Percentiles rank a stretch among this genome's conserved stretches.
Evolutionary conservation across 1,140 invertebrate genomes (phyloP).

Genomic region (Mya arenaria): DNA sequence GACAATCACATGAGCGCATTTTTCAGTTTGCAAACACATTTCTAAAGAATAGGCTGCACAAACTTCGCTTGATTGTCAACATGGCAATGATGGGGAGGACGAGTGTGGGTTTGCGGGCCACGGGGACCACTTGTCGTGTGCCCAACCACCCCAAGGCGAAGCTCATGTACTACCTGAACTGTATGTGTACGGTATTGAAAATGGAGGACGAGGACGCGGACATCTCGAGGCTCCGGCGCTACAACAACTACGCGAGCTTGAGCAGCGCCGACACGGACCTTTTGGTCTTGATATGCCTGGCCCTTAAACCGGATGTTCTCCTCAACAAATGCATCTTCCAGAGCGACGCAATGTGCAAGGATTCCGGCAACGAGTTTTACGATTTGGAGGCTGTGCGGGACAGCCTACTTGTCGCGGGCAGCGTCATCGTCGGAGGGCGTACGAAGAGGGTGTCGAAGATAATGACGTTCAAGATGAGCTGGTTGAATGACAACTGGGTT

Average conservation of each 20-base stretch:
- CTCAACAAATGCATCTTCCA: slow-evolving; percentile 61
- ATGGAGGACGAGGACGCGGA: slow-evolving; percentile 34
- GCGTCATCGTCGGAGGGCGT: slow-evolving; percentile 58
- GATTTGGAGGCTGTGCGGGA: slow-evolving; percentile 51
- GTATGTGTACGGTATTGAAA: slow-evolving; percentile 45
- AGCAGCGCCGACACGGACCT: slow-evolving; percentile 29
- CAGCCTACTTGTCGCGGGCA: slow-evolving; percentile 39
- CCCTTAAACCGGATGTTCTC: slow-evolving; percentile 49
- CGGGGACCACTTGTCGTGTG: slow-evolving; percentile 16
- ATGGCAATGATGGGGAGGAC: slow-evolving; percentile 21
- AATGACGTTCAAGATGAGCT: slow-evolving; percentile 61
- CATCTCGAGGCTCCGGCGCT: slow-evolving; percentile 42
- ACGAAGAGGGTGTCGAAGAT: slow-evolving; percentile 54
- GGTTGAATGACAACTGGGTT: slow-evolving; percentile 57
- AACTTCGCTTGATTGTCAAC: background rate
- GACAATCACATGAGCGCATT: too few relatives aligned
- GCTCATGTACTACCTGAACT: slow-evolving; percentile 63
- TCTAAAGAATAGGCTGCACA: too few relatives aligned
- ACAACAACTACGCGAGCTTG: slow-evolving; percentile 37
- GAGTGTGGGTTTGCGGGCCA: background rate
- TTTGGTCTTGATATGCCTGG: slow-evolving; percentile 37
- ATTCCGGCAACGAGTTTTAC: slow-evolving; percentile 57
- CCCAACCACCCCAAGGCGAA: slow-evolving; percentile 50
- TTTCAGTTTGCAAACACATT: too few relatives aligned
- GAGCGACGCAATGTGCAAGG: slow-evolving; percentile 59